Conservation (phyloP, 92 coral and sea anemone genomes). For the Epizoanthus stellaris region DNA sequence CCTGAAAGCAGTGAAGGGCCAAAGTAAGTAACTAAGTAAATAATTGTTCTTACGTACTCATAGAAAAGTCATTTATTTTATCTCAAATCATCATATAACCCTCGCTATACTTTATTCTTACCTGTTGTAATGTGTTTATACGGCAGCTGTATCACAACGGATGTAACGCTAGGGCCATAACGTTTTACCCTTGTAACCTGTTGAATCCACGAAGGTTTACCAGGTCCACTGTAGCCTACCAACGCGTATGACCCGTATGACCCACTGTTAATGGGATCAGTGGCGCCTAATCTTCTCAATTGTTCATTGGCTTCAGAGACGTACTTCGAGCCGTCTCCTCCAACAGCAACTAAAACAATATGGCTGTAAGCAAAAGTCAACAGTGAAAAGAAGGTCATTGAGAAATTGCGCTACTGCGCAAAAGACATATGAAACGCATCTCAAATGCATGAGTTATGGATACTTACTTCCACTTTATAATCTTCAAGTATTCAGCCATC, state of each 20-base stretch:
- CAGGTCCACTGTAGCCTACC: not conserved
- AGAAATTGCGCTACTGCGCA: no score
- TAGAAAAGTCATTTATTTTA: no score
- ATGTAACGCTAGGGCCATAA: not conserved
- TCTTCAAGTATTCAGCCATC: no score
- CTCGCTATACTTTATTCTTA: not conserved
- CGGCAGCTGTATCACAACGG: not conserved
- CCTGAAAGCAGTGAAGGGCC: no score
- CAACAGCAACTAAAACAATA: slow-evolving; percentile 5
- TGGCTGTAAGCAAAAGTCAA: not conserved
- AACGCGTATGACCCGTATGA: not conserved
- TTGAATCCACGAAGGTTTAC: not conserved
- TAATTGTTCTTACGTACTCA: no score
- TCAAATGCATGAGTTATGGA: no score
- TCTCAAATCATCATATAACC: no score
- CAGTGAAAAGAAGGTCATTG: no score
- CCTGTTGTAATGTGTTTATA: not conserved
- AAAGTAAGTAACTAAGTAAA: no score
- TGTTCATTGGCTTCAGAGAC: not conserved
- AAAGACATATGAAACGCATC: no score
- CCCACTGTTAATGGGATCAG: not conserved
- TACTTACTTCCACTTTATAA: no score
- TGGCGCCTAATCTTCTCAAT: not conserved
- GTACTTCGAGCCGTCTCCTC: not conserved
- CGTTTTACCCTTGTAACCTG: not conserved